Base-by-base conservation (phyloP, 2,888 invertebrate genomes). In the Aquatica leii region DNA sequence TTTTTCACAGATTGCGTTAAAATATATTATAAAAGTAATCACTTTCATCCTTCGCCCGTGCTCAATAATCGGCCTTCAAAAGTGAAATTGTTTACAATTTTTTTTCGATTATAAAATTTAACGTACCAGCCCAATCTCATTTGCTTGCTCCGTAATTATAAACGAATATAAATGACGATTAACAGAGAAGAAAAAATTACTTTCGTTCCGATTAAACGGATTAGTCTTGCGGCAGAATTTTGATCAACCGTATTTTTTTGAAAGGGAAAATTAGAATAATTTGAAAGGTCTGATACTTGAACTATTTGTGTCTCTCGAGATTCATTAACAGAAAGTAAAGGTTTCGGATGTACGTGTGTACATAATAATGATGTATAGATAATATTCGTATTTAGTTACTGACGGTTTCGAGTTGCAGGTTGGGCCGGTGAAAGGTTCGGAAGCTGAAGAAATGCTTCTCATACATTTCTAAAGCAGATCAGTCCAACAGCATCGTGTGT, bases 391-490 rank as follows among this genome's bases (percentile, higher is more conserved):
- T 35, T 21, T 15, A 14, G 14, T 37, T 56, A 17, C 6, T 9
- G 31, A 34, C 17, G 48, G 53, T 14, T 9, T 59, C 46, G 48
- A 51, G 37, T 59, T 56, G 51, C 73, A 74, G 78, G 76, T 74
- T 71, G 74, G 77, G 77, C 77, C 73, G 78, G 78, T 79, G 78
- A 79, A 79, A 79, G 78, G 78, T 76, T 56, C 70, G 71, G 74
- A 73, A 73, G 67, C 72, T 75, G 77, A 80, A 78, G 79, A 78
- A 24, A 24, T 24, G 24, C 77, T 76, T 74, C 76, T 76, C 76
- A 76, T 78, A 76, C 78, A 78, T 77, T 80, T 79, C 77, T 78
- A 75, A 75, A 76, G 76, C 74, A 74, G 78, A 78, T 75, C 79
- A 78, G 77, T 76, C 73, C 75, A 67, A 65, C 72, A 71, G 70